Conservation (phyloP, 2,888 invertebrate species). For the Mystacides longicornis region DNA sequence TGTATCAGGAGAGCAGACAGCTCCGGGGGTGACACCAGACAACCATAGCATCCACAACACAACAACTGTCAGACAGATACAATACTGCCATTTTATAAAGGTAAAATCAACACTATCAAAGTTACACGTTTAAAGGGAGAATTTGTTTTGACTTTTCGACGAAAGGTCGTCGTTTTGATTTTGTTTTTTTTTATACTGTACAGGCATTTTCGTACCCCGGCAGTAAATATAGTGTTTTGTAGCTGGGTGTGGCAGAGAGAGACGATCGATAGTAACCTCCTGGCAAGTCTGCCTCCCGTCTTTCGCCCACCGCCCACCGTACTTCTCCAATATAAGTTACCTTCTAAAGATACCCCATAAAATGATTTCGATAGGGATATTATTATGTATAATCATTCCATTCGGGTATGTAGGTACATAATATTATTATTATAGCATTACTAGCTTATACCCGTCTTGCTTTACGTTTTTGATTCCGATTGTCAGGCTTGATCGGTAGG, state of each 20-base stretch:
- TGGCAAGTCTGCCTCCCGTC: conserved; percentile 7
- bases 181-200: conserved; percentile 5
- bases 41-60: background rate
- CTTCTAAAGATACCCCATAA: no score
- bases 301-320: conserved; percentile 7
- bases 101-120: background rate
- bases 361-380: no score
- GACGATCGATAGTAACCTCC: no score
- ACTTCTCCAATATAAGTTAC: conserved; percentile 4
- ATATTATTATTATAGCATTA: no score
- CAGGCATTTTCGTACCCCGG: conserved; percentile 6
- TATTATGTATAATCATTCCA: no score
- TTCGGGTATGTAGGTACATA: no score
- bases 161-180: background rate
- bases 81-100: background rate
- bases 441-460: no score
- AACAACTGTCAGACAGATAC: background rate
- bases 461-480: no score
- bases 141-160: background rate
- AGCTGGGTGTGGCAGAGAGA: conserved; percentile 15
- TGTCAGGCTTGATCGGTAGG: no score
- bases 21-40: background rate
- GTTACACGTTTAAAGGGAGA: background rate
- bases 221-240: conserved; percentile 4
- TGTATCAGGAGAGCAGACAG: conserved; percentile 11